Evolutionary conservation across 2,113 vertebrate genomes (phyloP), one percentile per base, ranked within the genome.

Genomic region (Patagioenas fasciata): DNA sequence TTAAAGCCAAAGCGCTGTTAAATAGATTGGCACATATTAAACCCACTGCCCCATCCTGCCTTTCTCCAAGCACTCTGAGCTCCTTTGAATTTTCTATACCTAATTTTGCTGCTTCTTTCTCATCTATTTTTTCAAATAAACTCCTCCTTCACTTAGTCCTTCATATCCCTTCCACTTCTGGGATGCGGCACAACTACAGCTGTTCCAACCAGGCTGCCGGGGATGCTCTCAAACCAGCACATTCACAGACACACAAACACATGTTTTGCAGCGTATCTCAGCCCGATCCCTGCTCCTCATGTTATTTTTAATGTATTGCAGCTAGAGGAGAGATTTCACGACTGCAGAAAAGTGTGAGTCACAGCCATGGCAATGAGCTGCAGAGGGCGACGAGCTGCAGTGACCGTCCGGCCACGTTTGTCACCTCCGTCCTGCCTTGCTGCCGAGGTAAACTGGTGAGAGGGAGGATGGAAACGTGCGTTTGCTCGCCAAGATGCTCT

Each of bases 1-100:
- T 8, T 1, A 20, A 12, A 71, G 40, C 16, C 56, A 31, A 73
- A 31, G 13, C 48, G 6, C 36, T 16, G 29, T 42, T 24, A 44
- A 65, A 5, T 1, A 20, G n/a, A 44, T 12, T 0, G 2, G 38
- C 9, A 1, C 4, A 1, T 0, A 18, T 21, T 51, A 26, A 70
- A 34, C 4, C 57, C 36, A 6, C n/a, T 42, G 57, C 42, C 32
- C 36, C 6, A 24, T 4, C 18, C 56, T 31, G 32, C 71, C 28
- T 50, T 53, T 26, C 62, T 62, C 53, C 53, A 48, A 50, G 57
- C 42, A 2, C 51, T 42, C 65, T 5, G 60, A 64, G 34, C 58
- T 60, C 40, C 54, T 54, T 40, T 34, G 29, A 57, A 32, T 66
- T 70, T 7, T 4, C 67, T 9, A 5, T 16, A 4, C 15, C 15